A percentile compares a stretch with the other conserved stretches of the same genome.
These are phyloP conservation scores for Zonotrichia leucophrys DNA, from an alignment of 2,113 vertebrate genomes.

Conservation along the genomic window DNA sequence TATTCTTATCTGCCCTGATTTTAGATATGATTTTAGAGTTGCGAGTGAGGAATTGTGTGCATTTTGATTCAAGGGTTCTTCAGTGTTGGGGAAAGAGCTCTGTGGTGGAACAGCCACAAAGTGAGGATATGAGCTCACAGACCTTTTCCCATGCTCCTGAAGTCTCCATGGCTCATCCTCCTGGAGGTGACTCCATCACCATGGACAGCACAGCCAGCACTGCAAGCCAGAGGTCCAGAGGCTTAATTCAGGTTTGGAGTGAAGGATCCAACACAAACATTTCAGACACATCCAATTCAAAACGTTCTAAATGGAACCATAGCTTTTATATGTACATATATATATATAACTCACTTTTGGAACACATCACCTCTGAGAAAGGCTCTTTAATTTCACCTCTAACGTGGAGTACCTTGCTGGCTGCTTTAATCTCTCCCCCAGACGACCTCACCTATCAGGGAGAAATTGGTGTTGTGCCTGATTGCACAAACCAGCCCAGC, in stretches of 20 bases:
- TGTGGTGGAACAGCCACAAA: neutral
- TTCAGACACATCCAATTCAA: neutral
- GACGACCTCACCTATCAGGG: neutral
- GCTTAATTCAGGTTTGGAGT: neutral
- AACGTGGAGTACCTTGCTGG: neutral
- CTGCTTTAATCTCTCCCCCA: neutral
- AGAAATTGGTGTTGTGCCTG: slow-evolving; percentile 52
- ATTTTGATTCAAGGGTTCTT: neutral
- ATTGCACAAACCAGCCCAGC: slow-evolving; percentile 42
- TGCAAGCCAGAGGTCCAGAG: neutral
- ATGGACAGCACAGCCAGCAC: fast-evolving
- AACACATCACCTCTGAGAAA: neutral
- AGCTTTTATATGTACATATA: neutral
- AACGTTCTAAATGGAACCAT: neutral
- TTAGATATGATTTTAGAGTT: neutral
- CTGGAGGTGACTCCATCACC: neutral
- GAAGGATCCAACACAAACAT: neutral
- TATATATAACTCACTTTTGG: neutral
- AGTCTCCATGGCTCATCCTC: neutral
- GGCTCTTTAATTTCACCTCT: slow-evolving; percentile 33
- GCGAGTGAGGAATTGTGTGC: neutral
- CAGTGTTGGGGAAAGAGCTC: neutral
- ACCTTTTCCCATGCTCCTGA: fast-evolving
- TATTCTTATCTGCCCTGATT: neutral
- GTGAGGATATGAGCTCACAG: neutral